A percentile compares a stretch with the other conserved stretches of the same genome.
Evolutionary conservation across 2,797 vertebrate genomes (phyloP).

Genomic region (Balearica regulorum): DNA sequence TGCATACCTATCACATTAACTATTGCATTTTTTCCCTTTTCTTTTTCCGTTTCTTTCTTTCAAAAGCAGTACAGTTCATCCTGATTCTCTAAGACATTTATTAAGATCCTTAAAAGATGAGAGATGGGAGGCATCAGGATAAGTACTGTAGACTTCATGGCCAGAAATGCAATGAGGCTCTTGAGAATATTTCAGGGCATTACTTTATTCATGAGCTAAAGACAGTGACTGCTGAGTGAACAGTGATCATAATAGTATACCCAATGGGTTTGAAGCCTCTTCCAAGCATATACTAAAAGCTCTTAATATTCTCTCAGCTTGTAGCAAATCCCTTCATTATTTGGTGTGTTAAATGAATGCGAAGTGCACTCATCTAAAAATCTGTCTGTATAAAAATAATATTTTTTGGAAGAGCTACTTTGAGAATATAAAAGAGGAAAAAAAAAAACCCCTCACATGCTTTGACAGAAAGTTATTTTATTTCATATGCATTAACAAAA

Average conservation of each 20-base stretch:
- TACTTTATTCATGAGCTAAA: slow-evolving; percentile 34
- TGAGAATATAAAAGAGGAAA: slow-evolving; percentile 5
- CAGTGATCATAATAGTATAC: neutral
- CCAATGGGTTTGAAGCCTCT: neutral
- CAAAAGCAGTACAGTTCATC: neutral
- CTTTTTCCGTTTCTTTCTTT: neutral
- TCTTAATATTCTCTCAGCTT: slow-evolving; percentile 18
- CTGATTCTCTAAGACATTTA: neutral
- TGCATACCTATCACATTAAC: neutral
- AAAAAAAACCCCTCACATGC: neutral
- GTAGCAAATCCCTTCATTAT: slow-evolving; percentile 10
- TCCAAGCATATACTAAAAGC: slow-evolving; percentile 1
- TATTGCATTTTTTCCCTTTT: neutral
- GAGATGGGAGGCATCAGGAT: neutral
- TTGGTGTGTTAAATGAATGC: neutral
- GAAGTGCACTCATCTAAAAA: slow-evolving; percentile 39
- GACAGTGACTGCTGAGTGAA: slow-evolving; percentile 3
- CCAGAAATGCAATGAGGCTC: neutral
- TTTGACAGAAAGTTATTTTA: slow-evolving; percentile 37
- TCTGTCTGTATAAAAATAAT: slow-evolving; percentile 55
- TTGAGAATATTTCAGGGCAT: slow-evolving; percentile 35
- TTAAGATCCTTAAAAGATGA: slow-evolving; percentile 22
- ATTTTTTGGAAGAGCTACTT: slow-evolving; percentile 8
- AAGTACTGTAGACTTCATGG: neutral
- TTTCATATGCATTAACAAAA: slow-evolving; percentile 31